A percentile compares a stretch with the other conserved stretches of the same genome.
Conservation (phyloP, 2,113 vertebrate species). For the Siniperca knerii region DNA sequence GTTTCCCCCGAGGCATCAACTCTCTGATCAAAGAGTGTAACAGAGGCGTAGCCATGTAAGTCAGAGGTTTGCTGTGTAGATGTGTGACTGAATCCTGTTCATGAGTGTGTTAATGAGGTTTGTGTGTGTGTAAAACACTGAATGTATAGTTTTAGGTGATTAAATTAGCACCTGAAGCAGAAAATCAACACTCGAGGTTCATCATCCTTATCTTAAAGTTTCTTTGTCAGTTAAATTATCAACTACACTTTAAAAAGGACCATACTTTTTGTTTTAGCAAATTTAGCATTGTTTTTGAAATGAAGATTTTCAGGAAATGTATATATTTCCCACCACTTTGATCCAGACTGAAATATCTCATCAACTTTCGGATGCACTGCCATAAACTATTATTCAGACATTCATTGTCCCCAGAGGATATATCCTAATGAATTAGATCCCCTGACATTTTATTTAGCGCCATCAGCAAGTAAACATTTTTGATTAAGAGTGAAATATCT, state of each 20-base stretch:
- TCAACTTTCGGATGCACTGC: not conserved
- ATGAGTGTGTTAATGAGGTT: not conserved
- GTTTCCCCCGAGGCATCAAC: conserved; percentile 28
- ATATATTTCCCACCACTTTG: not conserved
- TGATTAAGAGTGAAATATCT: too few relatives aligned
- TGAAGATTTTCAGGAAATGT: not conserved
- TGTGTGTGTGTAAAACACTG: not conserved
- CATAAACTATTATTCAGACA: not conserved
- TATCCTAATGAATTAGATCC: too few relatives aligned
- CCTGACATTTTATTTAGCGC: too few relatives aligned
- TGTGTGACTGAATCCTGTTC: not conserved
- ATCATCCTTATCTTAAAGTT: not conserved
- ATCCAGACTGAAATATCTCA: not conserved
- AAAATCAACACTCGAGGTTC: not conserved
- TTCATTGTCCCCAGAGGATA: not conserved
- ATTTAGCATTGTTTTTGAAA: not conserved
- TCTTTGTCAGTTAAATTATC: not conserved
- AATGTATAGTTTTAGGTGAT: not conserved
- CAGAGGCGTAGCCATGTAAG: conserved; percentile 1
- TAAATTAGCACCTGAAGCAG: not conserved
- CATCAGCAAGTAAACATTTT: too few relatives aligned
- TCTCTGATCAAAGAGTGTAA: conserved; percentile 31
- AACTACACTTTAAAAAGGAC: not conserved
- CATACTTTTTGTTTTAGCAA: not conserved
- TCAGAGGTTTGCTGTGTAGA: not conserved